Conservation (phyloP, 1,140 invertebrate species). For the Pogonomyrmex californicus region DNA sequence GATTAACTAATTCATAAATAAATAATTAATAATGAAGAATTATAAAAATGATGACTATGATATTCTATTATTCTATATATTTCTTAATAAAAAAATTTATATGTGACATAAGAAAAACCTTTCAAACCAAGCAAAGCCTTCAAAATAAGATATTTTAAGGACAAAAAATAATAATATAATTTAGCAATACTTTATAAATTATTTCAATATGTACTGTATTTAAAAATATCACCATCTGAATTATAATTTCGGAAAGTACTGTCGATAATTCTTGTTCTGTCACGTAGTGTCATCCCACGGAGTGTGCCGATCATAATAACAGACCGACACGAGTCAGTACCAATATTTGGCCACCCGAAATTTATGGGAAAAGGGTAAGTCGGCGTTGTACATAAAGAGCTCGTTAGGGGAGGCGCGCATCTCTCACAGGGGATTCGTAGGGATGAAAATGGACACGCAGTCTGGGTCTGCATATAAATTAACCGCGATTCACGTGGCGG, state of each 20-base stretch:
- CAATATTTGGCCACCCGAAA: slow-evolving; percentile 78
- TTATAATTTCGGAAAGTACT: neutral
- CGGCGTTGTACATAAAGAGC: slow-evolving; percentile 67
- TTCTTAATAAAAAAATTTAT: neutral
- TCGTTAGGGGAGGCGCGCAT: slow-evolving; percentile 70
- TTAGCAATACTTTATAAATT: neutral
- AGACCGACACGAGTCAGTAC: slow-evolving; percentile 51
- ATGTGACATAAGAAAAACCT: neutral
- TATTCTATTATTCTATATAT: neutral
- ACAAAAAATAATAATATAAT: slow-evolving; percentile 10
- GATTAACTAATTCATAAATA: neutral
- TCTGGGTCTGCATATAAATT: slow-evolving; percentile 79
- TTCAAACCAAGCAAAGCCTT: neutral
- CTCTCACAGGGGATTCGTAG: slow-evolving; percentile 40
- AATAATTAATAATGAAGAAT: neutral
- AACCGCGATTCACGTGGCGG: slow-evolving; percentile 75
- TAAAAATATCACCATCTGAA: slow-evolving; percentile 32
- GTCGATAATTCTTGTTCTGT: slow-evolving; percentile 59
- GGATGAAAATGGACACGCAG: slow-evolving; percentile 55
- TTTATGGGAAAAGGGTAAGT: slow-evolving; percentile 76
- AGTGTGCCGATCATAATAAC: slow-evolving; percentile 61
- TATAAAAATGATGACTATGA: neutral
- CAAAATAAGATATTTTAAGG: slow-evolving; percentile 2
- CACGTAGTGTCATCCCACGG: slow-evolving; percentile 27
- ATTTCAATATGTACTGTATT: neutral